Evolutionary conservation across 2,888 invertebrate species (phyloP), one percentile per base, ranked within the genome.

Genomic region (Aporophyla nigra): DNA sequence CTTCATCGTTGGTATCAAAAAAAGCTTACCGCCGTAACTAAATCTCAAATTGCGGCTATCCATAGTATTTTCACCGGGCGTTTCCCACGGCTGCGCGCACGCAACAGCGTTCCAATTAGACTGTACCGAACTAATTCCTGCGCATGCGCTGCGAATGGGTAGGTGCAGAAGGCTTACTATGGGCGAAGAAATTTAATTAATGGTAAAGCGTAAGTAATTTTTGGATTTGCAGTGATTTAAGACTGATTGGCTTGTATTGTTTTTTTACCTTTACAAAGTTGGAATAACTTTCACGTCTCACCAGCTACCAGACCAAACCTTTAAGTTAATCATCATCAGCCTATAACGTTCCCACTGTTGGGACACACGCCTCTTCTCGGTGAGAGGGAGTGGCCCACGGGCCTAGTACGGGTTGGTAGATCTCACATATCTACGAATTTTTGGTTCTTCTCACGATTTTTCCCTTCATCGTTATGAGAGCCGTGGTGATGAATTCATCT

Each of bases 61-160:
- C 91, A 90, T 90, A 92, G 90, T 91, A 91, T 94, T 95, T 94
- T 93, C 94, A 92, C 94, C 91, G 91, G 86, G 86, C 87, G 91
- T 86, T 95, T 95, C 96, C 95, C 96, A 95, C 96, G 96, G 92
- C 85, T 87, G 91, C 91, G 90, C 91, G 91, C 96, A 95, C 95
- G 95, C 95, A 94, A 95, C 83, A 89, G 89, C 90, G 89, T 90
- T 90, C 92, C 92, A 92, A 92, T 92, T 92, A 91, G 89, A 74
- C 79, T 86, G 91, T 91, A 88, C 88, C 89, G 88, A 90, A 88
- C 91, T 93, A 92, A 94, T 94, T 92, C 91, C 86, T 92, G 91
- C 91, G 91, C 93, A 91, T 93, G 93, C 92, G 56, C 71, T 10
- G 90, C 58, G 21, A 69, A 82, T 77, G 54, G 54, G 16, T 88